phyloP scores from a whole-genome alignment of 2,888 invertebrate species.

The Julus scanicus region DNA sequence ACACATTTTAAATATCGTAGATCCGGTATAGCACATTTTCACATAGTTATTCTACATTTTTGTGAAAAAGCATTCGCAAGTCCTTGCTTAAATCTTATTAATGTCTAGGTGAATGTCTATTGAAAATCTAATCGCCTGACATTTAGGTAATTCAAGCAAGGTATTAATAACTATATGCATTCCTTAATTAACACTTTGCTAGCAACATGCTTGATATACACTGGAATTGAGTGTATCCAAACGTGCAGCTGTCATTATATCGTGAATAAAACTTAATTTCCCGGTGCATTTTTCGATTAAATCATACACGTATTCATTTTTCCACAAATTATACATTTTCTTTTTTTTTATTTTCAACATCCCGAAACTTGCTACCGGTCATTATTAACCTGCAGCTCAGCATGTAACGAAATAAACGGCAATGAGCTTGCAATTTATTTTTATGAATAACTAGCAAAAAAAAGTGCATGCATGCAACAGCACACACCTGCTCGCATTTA shows the following conservation, averaged over 20 bases:
- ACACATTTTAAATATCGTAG: no score
- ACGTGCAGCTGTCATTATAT: neutral
- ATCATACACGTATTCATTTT: constrained; percentile 4
- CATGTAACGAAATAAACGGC: constrained; percentile 31
- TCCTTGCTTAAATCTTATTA: no score
- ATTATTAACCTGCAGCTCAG: constrained; percentile 30
- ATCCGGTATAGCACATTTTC: no score
- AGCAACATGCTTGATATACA: no score
- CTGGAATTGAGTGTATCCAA: neutral
- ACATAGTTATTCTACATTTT: no score
- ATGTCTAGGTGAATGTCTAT: no score
- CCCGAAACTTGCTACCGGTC: constrained; percentile 12
- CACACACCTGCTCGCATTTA: constrained; percentile 36
- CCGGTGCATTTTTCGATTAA: constrained; percentile 1
- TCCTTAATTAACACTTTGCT: no score
- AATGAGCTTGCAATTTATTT: constrained; percentile 42
- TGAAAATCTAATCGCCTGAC: no score
- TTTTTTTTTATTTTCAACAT: constrained; percentile 7
- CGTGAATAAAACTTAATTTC: constrained; percentile 15
- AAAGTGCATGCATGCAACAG: constrained; percentile 12
- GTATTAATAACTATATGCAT: no score
- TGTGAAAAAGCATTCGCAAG: no score
- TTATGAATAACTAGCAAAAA: constrained; percentile 42
- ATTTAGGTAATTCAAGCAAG: no score
- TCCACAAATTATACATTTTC: neutral